Percentiles rank a stretch among this genome's conserved stretches.
phyloP scores from a whole-genome alignment of 1,140 invertebrate species.

The Oppia nitens region DNA sequence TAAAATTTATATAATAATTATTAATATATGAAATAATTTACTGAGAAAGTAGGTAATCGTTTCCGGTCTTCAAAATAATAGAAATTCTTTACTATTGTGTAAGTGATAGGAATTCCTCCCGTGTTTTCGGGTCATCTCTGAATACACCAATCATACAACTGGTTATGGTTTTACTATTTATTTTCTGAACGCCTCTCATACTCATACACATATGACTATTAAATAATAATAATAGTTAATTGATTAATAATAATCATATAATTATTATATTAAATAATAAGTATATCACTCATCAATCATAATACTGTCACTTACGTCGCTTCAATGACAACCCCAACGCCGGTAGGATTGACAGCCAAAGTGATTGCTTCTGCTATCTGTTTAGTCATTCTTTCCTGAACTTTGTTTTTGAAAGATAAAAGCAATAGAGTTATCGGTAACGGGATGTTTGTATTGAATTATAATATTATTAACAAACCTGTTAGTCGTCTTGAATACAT shows the following conservation, averaged over 20 bases:
- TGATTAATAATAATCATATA: no score
- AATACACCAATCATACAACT: slow-evolving; percentile 99
- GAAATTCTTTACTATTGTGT: no score
- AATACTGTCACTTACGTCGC: slow-evolving; percentile 68
- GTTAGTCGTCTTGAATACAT: slow-evolving; percentile 87
- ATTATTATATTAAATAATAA: no score
- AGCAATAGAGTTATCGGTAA: no score
- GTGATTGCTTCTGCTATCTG: slow-evolving; percentile 94
- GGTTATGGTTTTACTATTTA: slow-evolving; percentile 95
- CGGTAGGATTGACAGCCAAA: slow-evolving; percentile 84
- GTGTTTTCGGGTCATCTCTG: slow-evolving; percentile 90
- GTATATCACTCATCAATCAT: no score
- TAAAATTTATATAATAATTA: no score
- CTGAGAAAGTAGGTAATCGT: no score
- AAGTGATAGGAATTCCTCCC: slow-evolving; percentile 89
- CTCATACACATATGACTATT: slow-evolving; percentile 99
- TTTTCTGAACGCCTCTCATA: slow-evolving; percentile 97
- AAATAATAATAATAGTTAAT: slow-evolving; percentile 3
- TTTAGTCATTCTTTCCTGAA: slow-evolving; percentile 94
- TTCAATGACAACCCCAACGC: slow-evolving; percentile 96
- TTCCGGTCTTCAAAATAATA: no score
- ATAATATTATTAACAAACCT: no score
- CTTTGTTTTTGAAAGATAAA: slow-evolving; percentile 36
- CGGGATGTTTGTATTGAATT: no score
- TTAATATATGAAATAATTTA: no score